phyloP scores from a whole-genome alignment of 2,797 vertebrate species.

The Silurus aristotelis region DNA sequence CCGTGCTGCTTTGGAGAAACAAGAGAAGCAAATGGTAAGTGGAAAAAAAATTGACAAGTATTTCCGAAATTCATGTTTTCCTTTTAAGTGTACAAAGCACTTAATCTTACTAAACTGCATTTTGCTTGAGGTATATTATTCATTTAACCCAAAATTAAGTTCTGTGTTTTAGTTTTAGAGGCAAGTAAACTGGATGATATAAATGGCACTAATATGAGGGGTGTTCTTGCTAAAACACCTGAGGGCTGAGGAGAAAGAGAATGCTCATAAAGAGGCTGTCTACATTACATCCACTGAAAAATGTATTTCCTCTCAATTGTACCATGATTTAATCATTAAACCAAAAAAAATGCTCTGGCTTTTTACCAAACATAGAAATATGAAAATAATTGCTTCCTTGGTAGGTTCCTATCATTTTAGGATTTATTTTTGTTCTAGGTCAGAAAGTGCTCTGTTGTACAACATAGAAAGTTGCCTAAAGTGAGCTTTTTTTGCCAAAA shows the following conservation, averaged over 20 bases:
- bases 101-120: neutral
- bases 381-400: conserved; percentile 72
- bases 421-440: conserved; percentile 69
- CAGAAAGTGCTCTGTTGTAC: conserved; percentile 61
- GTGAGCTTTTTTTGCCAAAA: conserved; percentile 46
- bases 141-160: neutral
- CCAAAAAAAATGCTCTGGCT: conserved; percentile 55
- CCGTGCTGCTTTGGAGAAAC: conserved; percentile 89
- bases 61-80: conserved; percentile 19
- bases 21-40: conserved; percentile 97
- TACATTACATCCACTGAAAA: neutral
- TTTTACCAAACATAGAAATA: conserved; percentile 73
- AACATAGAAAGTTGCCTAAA: conserved; percentile 59
- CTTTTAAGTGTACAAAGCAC: neutral
- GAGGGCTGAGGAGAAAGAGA: neutral
- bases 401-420: conserved; percentile 62
- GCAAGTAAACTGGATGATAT: conserved; percentile 58
- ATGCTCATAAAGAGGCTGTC: neutral
- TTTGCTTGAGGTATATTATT: conserved; percentile 3
- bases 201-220: conserved; percentile 45
- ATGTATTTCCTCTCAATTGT: conserved; percentile 6
- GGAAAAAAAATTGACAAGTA: conserved; percentile 41
- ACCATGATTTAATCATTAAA: conserved; percentile 63
- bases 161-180: conserved; percentile 20
- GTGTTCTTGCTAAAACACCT: neutral